phyloP scores from a whole-genome alignment of 2,113 vertebrate genomes.

The Prionailurus bengalensis region DNA sequence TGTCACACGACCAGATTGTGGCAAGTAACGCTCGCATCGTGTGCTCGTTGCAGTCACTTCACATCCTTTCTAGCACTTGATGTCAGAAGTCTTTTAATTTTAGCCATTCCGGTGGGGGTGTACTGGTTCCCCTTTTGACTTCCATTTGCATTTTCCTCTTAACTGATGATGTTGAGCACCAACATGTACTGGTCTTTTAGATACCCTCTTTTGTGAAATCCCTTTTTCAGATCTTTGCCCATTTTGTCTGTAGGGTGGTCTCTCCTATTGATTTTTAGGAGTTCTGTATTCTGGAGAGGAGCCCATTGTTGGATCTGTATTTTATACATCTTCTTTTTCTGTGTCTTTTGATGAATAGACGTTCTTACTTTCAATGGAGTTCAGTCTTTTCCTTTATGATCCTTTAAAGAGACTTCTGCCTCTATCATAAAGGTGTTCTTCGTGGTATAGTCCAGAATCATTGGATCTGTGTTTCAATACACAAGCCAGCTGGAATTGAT shows the following conservation, averaged over 20 bases:
- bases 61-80: not conserved
- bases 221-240: not conserved
- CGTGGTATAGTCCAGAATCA: not conserved
- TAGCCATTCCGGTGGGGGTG: not conserved
- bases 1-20: not conserved
- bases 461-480: not conserved
- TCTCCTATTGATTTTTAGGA: not conserved
- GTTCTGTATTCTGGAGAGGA: not conserved
- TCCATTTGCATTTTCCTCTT: not conserved
- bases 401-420: not conserved
- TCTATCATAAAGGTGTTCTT: slow-evolving; percentile 33
- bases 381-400: not conserved
- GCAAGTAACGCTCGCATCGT: not conserved
- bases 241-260: not conserved
- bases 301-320: not conserved
- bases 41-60: not conserved
- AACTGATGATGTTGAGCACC: not conserved
- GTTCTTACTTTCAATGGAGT: not conserved
- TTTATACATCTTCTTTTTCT: not conserved
- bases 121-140: not conserved
- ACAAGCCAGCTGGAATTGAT: not conserved
- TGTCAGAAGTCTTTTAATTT: not conserved
- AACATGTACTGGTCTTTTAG: not conserved
- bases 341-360: not conserved
- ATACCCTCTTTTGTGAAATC: not conserved